Evolutionary conservation across 1,140 invertebrate genomes (phyloP), one percentile per base, ranked within the genome.

Genomic region (Monomorium pharaonis): DNA sequence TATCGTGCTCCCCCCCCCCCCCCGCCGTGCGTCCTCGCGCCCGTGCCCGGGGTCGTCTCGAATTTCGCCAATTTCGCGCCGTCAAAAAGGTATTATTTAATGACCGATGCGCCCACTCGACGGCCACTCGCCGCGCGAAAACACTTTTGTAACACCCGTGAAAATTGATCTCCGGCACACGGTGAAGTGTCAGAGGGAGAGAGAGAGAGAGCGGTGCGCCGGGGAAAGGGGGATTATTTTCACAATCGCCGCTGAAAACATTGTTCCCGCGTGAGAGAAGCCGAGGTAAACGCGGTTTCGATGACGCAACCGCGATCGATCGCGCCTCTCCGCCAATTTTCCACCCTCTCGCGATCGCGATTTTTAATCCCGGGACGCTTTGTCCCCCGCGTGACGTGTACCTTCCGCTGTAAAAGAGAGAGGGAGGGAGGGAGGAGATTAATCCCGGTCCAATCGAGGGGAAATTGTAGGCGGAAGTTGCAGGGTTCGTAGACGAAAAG

Each of bases 41-140:
- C 18, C 30, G 9, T 33, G 18, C 49, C n/a, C 51, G 51, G 27
- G 49, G 24, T 67, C 24, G 47, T 27, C 18, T 30, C 69, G 27
- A 72, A 72, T n/a, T 51, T 30, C 69, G 47, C 47, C 10, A 30
- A 51, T 72, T 72, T 51, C 1, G n/a, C 30, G 10, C 12, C 24
- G 58, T 18, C 30, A 47, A 63, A 44, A 44, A 77, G 18, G 18
- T 49, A 74, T n/a, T 63, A 63, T 77, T 80, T 54, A 24, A 78
- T n/a, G 44, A 78, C 10, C 12, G 75, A 49, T 16, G 16, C 44
- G n/a, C n/a, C n/a, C n/a, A 33, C 10, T 37, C 76, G 21, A 51
- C 27, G n/a, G 4, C 60, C n/a, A 67, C 44, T 24, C 12, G 18
- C 27, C 24, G 58, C 60, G 60, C 42, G 60, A n/a, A n/a, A n/a